Evolutionary conservation across 2,888 invertebrate genomes (phyloP), one percentile per base, ranked within the genome.

Genomic region (Balanococcus diminutus): DNA sequence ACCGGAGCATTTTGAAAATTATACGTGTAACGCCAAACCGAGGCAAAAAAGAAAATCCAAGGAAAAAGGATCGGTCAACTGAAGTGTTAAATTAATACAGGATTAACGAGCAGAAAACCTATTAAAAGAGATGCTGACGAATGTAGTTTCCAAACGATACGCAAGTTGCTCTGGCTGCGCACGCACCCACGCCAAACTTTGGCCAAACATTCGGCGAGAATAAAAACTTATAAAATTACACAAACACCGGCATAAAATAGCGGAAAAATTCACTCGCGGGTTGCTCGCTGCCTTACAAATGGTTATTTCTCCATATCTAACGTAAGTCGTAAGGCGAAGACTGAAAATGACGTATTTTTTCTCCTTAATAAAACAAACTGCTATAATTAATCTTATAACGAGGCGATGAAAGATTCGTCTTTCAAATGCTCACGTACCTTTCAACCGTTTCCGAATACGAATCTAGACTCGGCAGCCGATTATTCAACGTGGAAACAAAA

Each of bases 11-110:
- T 36, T 36, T 8, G 36, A n/a, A 36, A 36, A 36, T 36, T 36
- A 36, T 36, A 36, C 5, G 36, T 36, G 36, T 36, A 36, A 36
- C 8, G 36, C 36, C 8, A 36, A 4, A 8, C 8, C 8, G 36
- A 36, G 8, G 28, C 5, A 14, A 28, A 28, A 28, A 28, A 67
- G 28, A 67, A 67, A 25, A 0, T 0, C 61, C 1, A 67, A 28
- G 28, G 75, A 75, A 75, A 32, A 75, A 75, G 32, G 31, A 75
- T 31, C 75, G 75, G 75, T 75, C 75, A 32, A 75, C 75, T 75
- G 75, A 36, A 75, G 75, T 75, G 75, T 75, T 32, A 75, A 75
- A 75, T 75, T 75, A 75, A 75, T 75, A 75, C 75, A 75, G 75
- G 75, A 75, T 75, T 75, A 75, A 75, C 75, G 32, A 75, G 32